These are phyloP conservation scores for Drosophila nasuta DNA, from an alignment of 1,140 invertebrate genomes.

Conservation along the genomic window DNA sequence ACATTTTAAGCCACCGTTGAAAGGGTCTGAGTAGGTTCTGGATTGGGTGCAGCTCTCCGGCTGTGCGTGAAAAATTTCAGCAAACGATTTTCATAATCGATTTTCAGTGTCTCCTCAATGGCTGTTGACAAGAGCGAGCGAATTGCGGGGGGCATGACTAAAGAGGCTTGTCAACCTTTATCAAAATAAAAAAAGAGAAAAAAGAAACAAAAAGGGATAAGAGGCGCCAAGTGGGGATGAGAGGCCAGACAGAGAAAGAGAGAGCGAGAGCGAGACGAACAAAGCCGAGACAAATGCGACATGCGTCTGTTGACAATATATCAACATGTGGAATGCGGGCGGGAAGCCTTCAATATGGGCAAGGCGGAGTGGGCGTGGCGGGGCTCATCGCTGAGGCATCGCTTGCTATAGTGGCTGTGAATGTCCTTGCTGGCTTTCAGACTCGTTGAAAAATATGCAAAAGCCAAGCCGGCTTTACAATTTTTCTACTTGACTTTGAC, in stretches of 20 bases:
- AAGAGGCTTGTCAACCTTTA: constrained; percentile 77
- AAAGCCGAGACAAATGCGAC: constrained; percentile 79
- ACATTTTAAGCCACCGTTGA: constrained; percentile 55
- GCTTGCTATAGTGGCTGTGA: background rate
- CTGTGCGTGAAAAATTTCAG: constrained; percentile 70
- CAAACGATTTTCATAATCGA: constrained; percentile 83
- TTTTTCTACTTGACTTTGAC: constrained; percentile 70
- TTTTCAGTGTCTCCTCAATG: constrained; percentile 69
- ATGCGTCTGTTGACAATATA: constrained; percentile 84
- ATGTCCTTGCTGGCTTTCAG: constrained; percentile 11
- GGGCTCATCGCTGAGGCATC: background rate
- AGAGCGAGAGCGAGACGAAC: constrained; percentile 25
- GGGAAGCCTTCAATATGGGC: background rate
- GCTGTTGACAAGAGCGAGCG: constrained; percentile 60
- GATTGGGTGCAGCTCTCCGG: constrained; percentile 4
- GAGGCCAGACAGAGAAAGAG: constrained; percentile 52
- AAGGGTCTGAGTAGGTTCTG: constrained; percentile 6
- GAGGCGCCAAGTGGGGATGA: constrained; percentile 9
- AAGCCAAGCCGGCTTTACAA: constrained; percentile 57
- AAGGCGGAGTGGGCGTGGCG: background rate
- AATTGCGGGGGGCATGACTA: background rate
- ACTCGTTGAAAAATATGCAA: constrained; percentile 57
- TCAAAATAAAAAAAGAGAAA: constrained; percentile 51
- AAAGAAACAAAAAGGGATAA: constrained; percentile 34
- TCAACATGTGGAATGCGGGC: constrained; percentile 71